Conservation (phyloP, 1,140 invertebrate species). For the Drosophila nigrodunni region DNA sequence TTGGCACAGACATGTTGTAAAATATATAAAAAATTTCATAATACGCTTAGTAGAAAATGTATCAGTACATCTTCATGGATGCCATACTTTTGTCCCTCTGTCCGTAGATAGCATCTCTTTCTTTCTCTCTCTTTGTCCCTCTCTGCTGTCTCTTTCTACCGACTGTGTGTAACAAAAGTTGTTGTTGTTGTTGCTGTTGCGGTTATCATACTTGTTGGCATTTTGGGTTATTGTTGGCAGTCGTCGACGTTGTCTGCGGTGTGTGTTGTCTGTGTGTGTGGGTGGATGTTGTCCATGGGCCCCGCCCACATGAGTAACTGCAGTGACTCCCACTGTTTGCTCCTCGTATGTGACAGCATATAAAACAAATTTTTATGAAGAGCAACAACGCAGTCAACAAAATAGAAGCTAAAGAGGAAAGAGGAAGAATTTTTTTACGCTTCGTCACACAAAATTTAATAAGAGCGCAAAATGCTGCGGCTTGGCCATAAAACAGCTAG, state of each 20-base stretch:
- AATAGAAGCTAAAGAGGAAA: slow-evolving; percentile 21
- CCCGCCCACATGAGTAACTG: slow-evolving; percentile 44
- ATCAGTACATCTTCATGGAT: slow-evolving; percentile 71
- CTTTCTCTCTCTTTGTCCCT: slow-evolving; percentile 6
- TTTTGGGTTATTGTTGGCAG: slow-evolving; percentile 75
- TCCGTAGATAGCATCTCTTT: slow-evolving; percentile 61
- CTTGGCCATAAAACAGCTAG: slow-evolving; percentile 34
- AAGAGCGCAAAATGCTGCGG: slow-evolving; percentile 53
- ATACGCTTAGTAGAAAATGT: slow-evolving; percentile 77
- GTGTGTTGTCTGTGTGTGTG: slow-evolving; percentile 29
- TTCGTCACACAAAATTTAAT: slow-evolving; percentile 66
- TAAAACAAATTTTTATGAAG: slow-evolving; percentile 81
- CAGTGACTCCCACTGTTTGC: slow-evolving; percentile 12
- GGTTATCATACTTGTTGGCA: slow-evolving; percentile 80
- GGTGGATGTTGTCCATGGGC: slow-evolving; percentile 14
- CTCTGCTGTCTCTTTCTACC: slow-evolving; percentile 11
- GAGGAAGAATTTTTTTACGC: slow-evolving; percentile 44
- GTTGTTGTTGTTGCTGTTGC: slow-evolving; percentile 63
- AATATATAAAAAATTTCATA: slow-evolving; percentile 78
- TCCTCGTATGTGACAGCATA: slow-evolving; percentile 54
- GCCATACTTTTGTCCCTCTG: slow-evolving; percentile 36
- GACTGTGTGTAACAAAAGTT: slow-evolving; percentile 30
- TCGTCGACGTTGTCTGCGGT: slow-evolving; percentile 52
- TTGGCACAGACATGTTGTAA: slow-evolving; percentile 70
- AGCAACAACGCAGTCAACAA: slow-evolving; percentile 36